Conservation (phyloP, 2,113 vertebrate species). For the Ammospiza caudacuta region DNA sequence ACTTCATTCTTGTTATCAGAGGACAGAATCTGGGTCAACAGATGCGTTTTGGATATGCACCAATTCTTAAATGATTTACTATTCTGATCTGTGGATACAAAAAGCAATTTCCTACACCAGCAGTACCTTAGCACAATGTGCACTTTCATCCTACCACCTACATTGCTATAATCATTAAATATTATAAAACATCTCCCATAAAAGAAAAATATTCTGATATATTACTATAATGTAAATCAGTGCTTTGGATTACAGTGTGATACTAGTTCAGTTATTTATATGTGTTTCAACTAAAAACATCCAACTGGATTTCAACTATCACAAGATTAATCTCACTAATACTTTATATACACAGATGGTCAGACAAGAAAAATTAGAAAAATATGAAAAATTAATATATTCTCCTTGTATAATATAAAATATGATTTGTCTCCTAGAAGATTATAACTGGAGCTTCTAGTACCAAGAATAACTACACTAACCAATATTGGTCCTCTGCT, state of each 20-base stretch:
- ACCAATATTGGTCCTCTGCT: background rate
- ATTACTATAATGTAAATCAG: slow-evolving; percentile 83
- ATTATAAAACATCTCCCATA: slow-evolving; percentile 68
- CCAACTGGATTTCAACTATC: slow-evolving; percentile 86
- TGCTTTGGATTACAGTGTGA: slow-evolving; percentile 83
- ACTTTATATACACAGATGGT: slow-evolving; percentile 90
- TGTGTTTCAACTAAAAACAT: slow-evolving; percentile 81
- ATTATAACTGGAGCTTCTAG: slow-evolving; percentile 87
- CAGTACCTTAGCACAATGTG: slow-evolving; percentile 67
- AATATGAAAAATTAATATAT: slow-evolving; percentile 92
- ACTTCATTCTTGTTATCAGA: slow-evolving; percentile 63
- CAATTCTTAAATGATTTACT: slow-evolving; percentile 84
- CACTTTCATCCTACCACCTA: slow-evolving; percentile 68
- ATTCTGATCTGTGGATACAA: slow-evolving; percentile 78
- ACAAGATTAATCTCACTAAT: slow-evolving; percentile 91
- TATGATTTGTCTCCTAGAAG: slow-evolving; percentile 85
- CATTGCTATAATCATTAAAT: slow-evolving; percentile 68
- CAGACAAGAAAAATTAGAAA: slow-evolving; percentile 92
- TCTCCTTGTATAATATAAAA: slow-evolving; percentile 85
- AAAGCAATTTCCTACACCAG: slow-evolving; percentile 79
- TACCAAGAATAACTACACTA: slow-evolving; percentile 53
- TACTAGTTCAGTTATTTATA: slow-evolving; percentile 84
- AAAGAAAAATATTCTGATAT: slow-evolving; percentile 72
- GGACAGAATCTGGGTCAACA: slow-evolving; percentile 78
- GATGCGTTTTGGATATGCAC: slow-evolving; percentile 72